Percentiles rank a stretch among this genome's conserved stretches.
Conservation (phyloP, 2,888 invertebrate species). For the Oxyscelio sp. region DNA sequence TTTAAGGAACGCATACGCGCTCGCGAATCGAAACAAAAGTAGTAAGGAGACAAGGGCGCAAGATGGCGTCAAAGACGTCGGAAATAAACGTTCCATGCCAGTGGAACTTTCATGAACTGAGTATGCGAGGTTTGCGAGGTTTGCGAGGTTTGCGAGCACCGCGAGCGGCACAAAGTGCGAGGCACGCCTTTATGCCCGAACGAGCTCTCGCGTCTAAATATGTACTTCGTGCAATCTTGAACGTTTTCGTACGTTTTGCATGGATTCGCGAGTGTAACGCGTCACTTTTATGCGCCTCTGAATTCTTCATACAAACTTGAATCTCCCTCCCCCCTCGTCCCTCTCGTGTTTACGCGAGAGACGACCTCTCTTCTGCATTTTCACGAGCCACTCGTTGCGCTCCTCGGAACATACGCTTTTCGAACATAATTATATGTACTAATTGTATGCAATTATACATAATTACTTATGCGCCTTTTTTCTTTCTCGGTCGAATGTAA, state of each 20-base stretch:
- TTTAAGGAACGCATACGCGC: conserved; percentile 39
- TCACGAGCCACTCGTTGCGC: conserved; percentile 47
- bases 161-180: conserved; percentile 60
- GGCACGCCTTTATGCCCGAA: conserved; percentile 64
- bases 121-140: too few relatives aligned
- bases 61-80: conserved; percentile 64
- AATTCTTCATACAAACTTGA: conserved; percentile 75
- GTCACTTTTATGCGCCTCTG: conserved; percentile 71
- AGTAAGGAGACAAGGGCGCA: conserved; percentile 41
- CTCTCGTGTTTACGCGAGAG: conserved; percentile 31
- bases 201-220: conserved; percentile 72
- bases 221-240: conserved; percentile 73
- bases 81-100: conserved; percentile 74
- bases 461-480: conserved; percentile 66
- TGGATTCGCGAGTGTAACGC: conserved; percentile 71
- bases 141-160: conserved; percentile 62
- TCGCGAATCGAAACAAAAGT: conserved; percentile 57
- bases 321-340: conserved; percentile 25
- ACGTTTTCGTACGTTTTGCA: conserved; percentile 72
- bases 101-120: conserved; percentile 72
- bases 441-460: conserved; percentile 73
- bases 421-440: conserved; percentile 66
- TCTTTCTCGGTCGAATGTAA: conserved; percentile 55
- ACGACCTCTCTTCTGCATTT: conserved; percentile 35
- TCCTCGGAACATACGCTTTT: conserved; percentile 44